A percentile compares a stretch with the other conserved stretches of the same genome.
These are phyloP conservation scores for Drosophila seguyi DNA, from an alignment of 1,140 invertebrate genomes.

Conservation along the genomic window DNA sequence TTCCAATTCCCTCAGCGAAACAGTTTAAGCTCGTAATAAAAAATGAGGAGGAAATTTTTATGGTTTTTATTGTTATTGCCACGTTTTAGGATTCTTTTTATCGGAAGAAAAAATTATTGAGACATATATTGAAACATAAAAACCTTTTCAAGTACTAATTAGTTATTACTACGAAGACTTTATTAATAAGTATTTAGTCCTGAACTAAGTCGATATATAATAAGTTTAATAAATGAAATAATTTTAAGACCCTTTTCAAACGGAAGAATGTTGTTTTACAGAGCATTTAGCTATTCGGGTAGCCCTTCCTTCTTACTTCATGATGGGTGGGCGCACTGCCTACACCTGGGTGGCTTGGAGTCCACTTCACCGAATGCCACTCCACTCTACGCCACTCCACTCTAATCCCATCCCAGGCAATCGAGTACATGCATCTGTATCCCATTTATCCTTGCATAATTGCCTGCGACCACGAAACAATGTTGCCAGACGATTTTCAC, in stretches of 20 bases:
- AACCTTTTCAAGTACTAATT: neutral
- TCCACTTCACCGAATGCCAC: conserved; percentile 3
- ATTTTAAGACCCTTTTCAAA: no score
- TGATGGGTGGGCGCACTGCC: conserved; percentile 38
- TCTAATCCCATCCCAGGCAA: conserved; percentile 4
- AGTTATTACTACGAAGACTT: neutral
- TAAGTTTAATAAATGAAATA: neutral
- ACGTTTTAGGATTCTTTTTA: no score
- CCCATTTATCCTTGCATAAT: conserved; percentile 81
- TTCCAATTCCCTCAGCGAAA: conserved; percentile 5
- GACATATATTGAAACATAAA: neutral
- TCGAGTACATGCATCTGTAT: conserved; percentile 50
- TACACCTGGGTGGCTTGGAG: neutral
- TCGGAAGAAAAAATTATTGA: neutral
- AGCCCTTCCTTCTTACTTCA: neutral
- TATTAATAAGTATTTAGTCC: neutral
- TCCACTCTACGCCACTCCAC: conserved; percentile 1
- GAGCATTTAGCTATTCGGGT: conserved; percentile 9
- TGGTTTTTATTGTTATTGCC: neutral
- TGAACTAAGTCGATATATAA: no score
- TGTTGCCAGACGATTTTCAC: conserved; percentile 73
- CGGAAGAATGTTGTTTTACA: neutral
- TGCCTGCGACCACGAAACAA: conserved; percentile 61
- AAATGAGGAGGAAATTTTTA: neutral
- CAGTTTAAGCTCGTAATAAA: neutral